phyloP scores from a whole-genome alignment of 2,797 vertebrate species.

The Molossus alvarezi region DNA sequence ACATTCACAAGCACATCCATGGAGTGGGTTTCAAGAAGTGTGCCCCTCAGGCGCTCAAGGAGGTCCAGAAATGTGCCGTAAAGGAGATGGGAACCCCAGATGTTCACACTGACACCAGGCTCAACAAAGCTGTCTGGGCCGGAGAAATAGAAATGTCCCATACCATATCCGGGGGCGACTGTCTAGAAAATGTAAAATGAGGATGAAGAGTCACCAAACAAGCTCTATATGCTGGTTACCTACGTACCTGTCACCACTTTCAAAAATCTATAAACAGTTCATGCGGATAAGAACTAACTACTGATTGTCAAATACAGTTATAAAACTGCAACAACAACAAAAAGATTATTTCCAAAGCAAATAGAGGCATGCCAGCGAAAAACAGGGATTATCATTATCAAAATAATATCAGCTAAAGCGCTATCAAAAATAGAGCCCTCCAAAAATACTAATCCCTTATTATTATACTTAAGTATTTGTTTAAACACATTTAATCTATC shows the following conservation, averaged over 20 bases:
- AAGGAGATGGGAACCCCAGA: not conserved
- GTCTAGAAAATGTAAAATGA: not conserved
- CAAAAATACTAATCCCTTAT: constrained; percentile 77
- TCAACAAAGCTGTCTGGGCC: not conserved
- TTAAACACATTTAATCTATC: constrained; percentile 82
- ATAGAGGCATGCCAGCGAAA: constrained; percentile 54
- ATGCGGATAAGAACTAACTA: not conserved
- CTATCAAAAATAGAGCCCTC: constrained; percentile 73
- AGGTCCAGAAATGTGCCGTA: too few relatives aligned
- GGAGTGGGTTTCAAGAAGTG: not conserved
- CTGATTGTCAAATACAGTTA: not conserved
- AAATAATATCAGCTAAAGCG: constrained; percentile 70
- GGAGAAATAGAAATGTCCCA: not conserved
- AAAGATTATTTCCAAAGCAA: constrained; percentile 76
- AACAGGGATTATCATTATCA: constrained; percentile 79
- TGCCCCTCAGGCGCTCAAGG: too few relatives aligned
- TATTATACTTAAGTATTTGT: constrained; percentile 77
- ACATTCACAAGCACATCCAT: not conserved
- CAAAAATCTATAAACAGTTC: not conserved
- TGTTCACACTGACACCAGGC: not conserved
- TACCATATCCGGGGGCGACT: not conserved
- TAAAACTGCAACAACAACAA: not conserved
- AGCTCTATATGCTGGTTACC: not conserved
- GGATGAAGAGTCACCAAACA: not conserved
- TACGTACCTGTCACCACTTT: not conserved